Base-by-base conservation (phyloP, 2,888 invertebrate species). In the Mylabris sibirica region DNA sequence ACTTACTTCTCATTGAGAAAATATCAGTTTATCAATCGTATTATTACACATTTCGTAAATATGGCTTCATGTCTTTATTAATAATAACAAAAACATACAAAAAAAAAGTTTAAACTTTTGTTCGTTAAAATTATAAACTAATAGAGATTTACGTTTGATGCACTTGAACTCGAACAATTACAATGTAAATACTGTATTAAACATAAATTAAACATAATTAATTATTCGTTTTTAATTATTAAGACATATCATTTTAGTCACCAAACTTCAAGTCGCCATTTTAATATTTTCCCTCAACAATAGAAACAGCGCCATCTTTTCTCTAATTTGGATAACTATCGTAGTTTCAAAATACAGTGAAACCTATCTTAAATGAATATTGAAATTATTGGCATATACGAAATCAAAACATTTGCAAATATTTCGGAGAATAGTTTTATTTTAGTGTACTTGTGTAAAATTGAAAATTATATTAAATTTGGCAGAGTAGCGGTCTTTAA, bases 251-350 rank as follows among this genome's bases (percentile, higher is more conserved):
- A 86, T 88, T 88, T 69, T 69, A 72, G 72, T 69, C 88, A 89
- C 88, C 89, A 89, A 89, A 90, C 89, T 88, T 88, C 86, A 86
- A 85, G 87, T 87, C 88, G 90, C 90, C 90, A 90, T 90, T 87
- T 89, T 89, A 88, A 87, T 86, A 85, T 85, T 86, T 86, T 86
- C 14, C 57, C 57, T n/a, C 85, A 89, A 89, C 89, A 89, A 89
- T 88, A 87, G 83, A 84, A 79, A 79, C 79, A 85, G 87, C 89
- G 90, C 89, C 90, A 90, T 89, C 90, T 90, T 87, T 84, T 83
- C 83, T 82, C 82, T 81, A 71, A 49, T 35, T 67, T 59, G 17
- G 59, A 57, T 72, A 57, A 71, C 74, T 76, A 76, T 78, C 79
- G 79, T 74, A 74, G 72, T 77, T 78, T 71, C 78, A 73, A 74